Evolutionary conservation across 1,140 invertebrate genomes (phyloP).

Genomic region (Bombus impatiens): DNA sequence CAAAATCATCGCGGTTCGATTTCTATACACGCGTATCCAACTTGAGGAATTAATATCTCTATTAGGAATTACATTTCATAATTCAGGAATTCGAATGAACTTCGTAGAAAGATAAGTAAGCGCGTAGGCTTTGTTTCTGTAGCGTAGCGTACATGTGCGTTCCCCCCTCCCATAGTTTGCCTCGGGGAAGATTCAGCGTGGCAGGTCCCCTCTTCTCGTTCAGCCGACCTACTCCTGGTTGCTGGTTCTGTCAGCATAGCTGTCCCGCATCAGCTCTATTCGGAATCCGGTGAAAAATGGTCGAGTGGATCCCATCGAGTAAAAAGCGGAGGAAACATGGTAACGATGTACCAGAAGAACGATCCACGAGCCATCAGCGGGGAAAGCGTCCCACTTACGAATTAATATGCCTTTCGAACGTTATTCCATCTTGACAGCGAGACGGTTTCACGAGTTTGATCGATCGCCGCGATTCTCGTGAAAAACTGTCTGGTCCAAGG

Average conservation of each 20-base stretch:
- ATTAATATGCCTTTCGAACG: constrained; percentile 26
- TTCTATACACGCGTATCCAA: no score
- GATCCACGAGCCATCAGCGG: no score
- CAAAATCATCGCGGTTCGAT: no score
- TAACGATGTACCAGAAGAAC: background rate
- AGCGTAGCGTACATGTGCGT: background rate
- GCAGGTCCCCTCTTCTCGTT: background rate
- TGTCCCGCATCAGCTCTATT: constrained; percentile 23
- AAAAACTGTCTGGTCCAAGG: constrained; percentile 17
- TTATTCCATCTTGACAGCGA: background rate
- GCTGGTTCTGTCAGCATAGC: constrained; percentile 6
- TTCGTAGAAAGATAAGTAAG: background rate
- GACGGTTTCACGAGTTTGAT: background rate
- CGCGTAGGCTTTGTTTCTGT: no score
- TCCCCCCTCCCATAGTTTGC: no score
- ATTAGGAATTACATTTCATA: background rate
- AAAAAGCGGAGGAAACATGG: background rate
- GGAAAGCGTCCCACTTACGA: background rate
- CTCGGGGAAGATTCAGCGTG: background rate
- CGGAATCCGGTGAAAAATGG: constrained; percentile 34
- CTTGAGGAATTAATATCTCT: no score
- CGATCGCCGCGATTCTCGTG: background rate
- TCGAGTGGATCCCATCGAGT: background rate
- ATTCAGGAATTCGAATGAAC: background rate
- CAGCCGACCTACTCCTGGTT: background rate